Evolutionary conservation across 2,888 invertebrate species (phyloP), one percentile per base, ranked within the genome.

Genomic region (Micropterix aruncella): DNA sequence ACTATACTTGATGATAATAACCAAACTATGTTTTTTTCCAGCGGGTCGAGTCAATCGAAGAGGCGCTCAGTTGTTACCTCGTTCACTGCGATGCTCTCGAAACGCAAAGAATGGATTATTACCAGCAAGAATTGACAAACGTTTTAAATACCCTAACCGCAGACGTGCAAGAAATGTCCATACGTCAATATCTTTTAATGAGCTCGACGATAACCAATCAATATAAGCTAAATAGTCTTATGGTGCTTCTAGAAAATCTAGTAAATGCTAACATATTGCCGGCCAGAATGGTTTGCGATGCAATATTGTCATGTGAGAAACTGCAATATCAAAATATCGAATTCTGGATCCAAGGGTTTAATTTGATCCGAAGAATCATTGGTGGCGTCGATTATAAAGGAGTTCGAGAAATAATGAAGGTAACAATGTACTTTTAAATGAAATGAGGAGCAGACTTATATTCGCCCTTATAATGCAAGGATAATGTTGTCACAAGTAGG

Each of bases 341-440:
- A 51, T 92, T 89, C 63, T 96, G 95, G 94, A 80, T 88, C 42
- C 83, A 87, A 61, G 81, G 86, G 56, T 94, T 96, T 60, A 75
- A 76, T 52, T 69, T 95, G 3, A 82, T 96, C 44, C 75, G 84
- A 52, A 81, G 80, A 60, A 82, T 93, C 38, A 88, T 96, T 55
- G 84, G 85, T 37, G 84, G 88, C 46, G 94, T 95, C 1, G 93
- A 95, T 62, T 96, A 96, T 60, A 96, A 96, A 68, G 95, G 91
- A 14, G 91, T 92, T 1, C 68, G 91, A 52, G 91, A 91, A 71
- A 86, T 92, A 46, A 89, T 92, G 88, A 91, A 89, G 73, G 85
- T 81, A 61, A 56, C 56, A 53, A 41, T 17, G 42, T 27, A 19
- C 15, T 27, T 42, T 14, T 18, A 37, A 18, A 38, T 14, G n/a